Base-by-base conservation (phyloP, 2,888 invertebrate genomes). In the Eubasilissa splendida region DNA sequence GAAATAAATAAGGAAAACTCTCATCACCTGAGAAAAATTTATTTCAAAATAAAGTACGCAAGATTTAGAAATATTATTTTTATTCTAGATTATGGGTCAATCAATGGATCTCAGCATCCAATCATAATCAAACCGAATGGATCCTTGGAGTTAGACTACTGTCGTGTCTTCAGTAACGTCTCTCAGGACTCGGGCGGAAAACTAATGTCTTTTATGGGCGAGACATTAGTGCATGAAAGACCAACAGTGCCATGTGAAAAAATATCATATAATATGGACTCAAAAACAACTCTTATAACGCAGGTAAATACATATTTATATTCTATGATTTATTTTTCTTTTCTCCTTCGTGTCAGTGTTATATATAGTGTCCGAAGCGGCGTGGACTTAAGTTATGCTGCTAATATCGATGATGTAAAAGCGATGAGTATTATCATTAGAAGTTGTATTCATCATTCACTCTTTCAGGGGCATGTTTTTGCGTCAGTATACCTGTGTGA, bases 31-130 rank as follows among this genome's bases (percentile, higher is more conserved):
- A 42, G 3, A 42, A 42, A 42, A 42, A 42, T 2, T 2, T 4
- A 42, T 42, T 42, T 42, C 2, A 42, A 5, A 42, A 4, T 42
- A 7, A 4, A 42, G 42, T 42, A 42, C 4, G 4, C 7, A 2
- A 42, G 42, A 42, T 42, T 42, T 42, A 42, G 1, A 42, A 42
- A 42, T 4, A 7, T 59, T 12, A 10, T 63, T 63, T 10, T 63
- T 9, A 31, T 63, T n/a, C 10, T 11, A 63, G 63, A 63, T 71
- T 14, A 22, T 11, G 22, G 12, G 31, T 53, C 77, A 14, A 12
- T 54, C 2, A 68, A 79, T 12, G 22, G 42, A 22, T 53, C 76
- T 3, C 52, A 65, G 7, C 80, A 84, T 81, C 84, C 84, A 10
- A 10, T 65, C 12, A 75, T 68, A n/a, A 42, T 81, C 10, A 76